These are phyloP conservation scores for Lepus americanus DNA, from an alignment of 2,113 vertebrate species.

Conservation along the genomic window DNA sequence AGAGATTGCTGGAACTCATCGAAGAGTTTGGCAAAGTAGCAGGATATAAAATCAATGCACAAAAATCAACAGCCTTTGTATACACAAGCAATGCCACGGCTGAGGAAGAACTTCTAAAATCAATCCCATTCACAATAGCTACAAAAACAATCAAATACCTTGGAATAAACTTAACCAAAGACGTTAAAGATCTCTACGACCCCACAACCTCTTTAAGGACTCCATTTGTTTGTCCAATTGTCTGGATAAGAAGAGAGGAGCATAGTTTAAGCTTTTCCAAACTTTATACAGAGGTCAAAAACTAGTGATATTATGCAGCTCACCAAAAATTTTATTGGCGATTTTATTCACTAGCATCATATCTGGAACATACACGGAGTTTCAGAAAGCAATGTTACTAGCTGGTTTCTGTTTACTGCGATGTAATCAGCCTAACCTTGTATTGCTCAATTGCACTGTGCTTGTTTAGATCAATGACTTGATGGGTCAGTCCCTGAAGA, in stretches of 20 bases:
- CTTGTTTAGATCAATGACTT: background rate
- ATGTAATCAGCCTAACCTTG: background rate
- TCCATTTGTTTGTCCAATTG: background rate
- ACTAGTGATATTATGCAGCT: background rate
- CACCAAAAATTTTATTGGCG: background rate
- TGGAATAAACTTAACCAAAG: too few relatives aligned
- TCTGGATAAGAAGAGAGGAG: background rate
- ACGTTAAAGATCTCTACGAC: too few relatives aligned
- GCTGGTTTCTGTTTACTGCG: background rate
- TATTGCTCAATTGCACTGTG: background rate
- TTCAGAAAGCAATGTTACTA: slow-evolving; percentile 9
- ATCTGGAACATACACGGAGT: background rate
- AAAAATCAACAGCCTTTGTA: too few relatives aligned
- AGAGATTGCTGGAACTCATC: too few relatives aligned
- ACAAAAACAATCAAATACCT: too few relatives aligned
- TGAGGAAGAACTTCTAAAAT: too few relatives aligned
- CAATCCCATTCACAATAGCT: too few relatives aligned
- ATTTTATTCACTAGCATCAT: background rate
- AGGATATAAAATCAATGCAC: too few relatives aligned
- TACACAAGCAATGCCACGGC: too few relatives aligned
- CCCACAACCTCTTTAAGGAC: background rate
- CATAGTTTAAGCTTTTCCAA: background rate
- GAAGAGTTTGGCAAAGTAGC: too few relatives aligned
- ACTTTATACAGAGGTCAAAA: background rate
- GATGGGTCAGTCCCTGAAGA: background rate